phyloP scores from a whole-genome alignment of 2,113 vertebrate species.

The Rhinopomastus cyanomelas region DNA sequence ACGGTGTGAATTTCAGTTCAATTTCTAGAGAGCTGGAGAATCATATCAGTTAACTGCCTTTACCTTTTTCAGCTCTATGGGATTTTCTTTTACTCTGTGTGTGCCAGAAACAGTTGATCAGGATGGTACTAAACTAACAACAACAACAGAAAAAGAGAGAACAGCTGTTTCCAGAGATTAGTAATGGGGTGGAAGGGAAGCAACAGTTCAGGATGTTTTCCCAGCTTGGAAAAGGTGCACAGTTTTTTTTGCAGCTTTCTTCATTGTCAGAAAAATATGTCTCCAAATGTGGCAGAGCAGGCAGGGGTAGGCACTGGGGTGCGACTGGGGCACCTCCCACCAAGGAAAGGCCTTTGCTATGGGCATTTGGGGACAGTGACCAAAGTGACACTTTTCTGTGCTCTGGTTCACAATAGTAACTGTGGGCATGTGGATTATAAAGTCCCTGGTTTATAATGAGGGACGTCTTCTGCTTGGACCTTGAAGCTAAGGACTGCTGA shows the following conservation, averaged over 20 bases:
- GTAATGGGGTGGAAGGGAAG: not conserved
- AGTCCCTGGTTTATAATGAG: not conserved
- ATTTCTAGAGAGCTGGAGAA: not conserved
- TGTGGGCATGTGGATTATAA: rapidly evolving
- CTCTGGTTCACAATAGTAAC: not conserved
- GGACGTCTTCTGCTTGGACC: not conserved
- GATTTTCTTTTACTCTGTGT: not conserved
- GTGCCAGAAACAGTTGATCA: not conserved
- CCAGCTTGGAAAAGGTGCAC: not conserved
- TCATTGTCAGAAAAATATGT: not conserved
- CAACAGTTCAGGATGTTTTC: not conserved
- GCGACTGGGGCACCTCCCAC: not conserved
- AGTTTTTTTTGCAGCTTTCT: not conserved
- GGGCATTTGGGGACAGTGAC: not conserved
- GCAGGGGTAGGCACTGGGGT: not conserved
- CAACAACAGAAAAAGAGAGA: not conserved
- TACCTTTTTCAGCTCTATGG: not conserved
- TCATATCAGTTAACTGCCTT: not conserved
- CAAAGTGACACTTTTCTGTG: not conserved
- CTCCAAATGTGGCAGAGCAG: not conserved
- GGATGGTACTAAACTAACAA: not conserved
- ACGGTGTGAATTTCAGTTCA: not conserved
- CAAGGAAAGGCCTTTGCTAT: not conserved
- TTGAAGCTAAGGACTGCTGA: not conserved
- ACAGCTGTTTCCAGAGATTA: conserved; percentile 19